Evolutionary conservation across 2,113 vertebrate genomes (phyloP), one percentile per base, ranked within the genome.

Genomic region (Illadopsis cleaveri): DNA sequence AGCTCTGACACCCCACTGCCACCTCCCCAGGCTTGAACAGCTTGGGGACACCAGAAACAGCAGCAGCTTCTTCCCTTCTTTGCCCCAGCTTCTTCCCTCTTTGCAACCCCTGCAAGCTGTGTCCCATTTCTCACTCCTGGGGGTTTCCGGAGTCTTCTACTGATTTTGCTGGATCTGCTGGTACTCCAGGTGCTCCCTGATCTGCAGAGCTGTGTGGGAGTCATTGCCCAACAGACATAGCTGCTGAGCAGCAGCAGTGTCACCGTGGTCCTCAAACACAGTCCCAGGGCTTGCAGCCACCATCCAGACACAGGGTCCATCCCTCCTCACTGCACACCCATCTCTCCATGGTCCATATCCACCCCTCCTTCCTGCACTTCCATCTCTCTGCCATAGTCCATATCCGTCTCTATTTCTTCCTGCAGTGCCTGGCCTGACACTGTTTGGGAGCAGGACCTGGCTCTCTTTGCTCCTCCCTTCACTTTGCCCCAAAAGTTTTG

Each of bases 241-340:
- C 12, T 80, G 62, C 48, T 65, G 77, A 64, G 50, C 16, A 28
- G 38, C 53, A 8, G 35, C 0, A 0, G 21, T 17, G 38, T 9
- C 54, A 56, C 48, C 1, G 0, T 0, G 0, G 40, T 17, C 44
- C 73, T 57, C 66, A 53, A 1, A 50, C 33, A 44, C 1, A 0
- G 6, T 47, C n/a, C n/a, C 15, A 19, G 37, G 37, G 31, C 38
- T 54, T 22, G 48, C 40, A 71, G 38, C n/a, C 37, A 57, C 42
- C 60, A 60, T 21, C 40, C 38, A 31, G 56, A 20, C 44, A 37
- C 22, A 18, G 33, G 11, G 37, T 58, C 44, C 31, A 30, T 8
- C 33, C 50, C 48, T n/a, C 24, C 31, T 30, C 37, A n/a, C 58
- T n/a, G 30, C 37, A 51, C 25, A 30, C 2, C 7, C 53, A 9